phyloP scores from a whole-genome alignment of 1,140 invertebrate genomes.

The Gryon sp. region DNA sequence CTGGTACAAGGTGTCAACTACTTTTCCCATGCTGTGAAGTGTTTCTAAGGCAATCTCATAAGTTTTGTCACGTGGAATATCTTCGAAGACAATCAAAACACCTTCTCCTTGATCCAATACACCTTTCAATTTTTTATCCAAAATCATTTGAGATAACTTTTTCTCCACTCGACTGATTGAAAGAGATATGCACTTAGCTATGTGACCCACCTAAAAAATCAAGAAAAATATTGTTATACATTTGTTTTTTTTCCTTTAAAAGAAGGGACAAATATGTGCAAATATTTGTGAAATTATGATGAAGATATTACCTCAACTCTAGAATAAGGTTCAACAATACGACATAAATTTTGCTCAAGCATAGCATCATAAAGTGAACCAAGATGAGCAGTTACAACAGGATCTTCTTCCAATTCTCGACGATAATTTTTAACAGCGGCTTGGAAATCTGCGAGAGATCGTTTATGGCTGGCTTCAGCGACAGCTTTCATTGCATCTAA shows the following conservation, averaged over 20 bases:
- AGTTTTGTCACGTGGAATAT: slow-evolving; percentile 95
- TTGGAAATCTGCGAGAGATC: slow-evolving; percentile 98
- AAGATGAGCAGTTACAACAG: slow-evolving; percentile 97
- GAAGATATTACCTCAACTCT: slow-evolving; percentile 95
- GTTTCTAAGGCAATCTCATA: slow-evolving; percentile 98
- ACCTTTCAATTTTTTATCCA: slow-evolving; percentile 98
- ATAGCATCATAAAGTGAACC: slow-evolving; percentile 98
- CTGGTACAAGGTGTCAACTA: slow-evolving; percentile 98
- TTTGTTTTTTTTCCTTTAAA: no score
- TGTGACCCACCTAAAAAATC: slow-evolving; percentile 85
- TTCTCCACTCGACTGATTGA: slow-evolving; percentile 96
- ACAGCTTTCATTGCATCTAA: slow-evolving; percentile 99
- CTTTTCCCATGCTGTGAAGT: slow-evolving; percentile 99
- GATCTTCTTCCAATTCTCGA: slow-evolving; percentile 95
- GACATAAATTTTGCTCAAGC: slow-evolving; percentile 98
- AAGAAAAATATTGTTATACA: no score
- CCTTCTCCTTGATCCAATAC: slow-evolving; percentile 99
- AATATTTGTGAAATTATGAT: no score
- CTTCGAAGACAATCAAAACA: slow-evolving; percentile 98
- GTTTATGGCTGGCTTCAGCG: slow-evolving; percentile 96
- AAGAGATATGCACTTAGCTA: slow-evolving; percentile 93
- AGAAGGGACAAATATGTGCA: no score
- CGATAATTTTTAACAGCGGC: slow-evolving; percentile 91
- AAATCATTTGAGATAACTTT: slow-evolving; percentile 99
- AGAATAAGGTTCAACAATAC: slow-evolving; percentile 99